Evolutionary conservation across 2,797 vertebrate genomes (phyloP), one percentile per base, ranked within the genome.

Genomic region (Urophycis tenuis): DNA sequence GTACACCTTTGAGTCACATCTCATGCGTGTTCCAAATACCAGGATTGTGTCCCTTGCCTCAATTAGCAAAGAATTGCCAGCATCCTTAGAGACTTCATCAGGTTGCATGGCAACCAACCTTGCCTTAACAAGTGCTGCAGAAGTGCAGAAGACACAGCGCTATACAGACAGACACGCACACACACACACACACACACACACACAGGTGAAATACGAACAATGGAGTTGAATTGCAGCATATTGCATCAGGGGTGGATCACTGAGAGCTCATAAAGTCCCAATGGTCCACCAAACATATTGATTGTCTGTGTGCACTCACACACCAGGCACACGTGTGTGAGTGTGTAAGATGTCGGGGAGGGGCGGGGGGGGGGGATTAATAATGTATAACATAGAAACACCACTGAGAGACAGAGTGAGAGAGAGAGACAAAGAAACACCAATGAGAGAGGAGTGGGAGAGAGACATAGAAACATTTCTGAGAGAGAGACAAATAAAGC

Each of bases 31-130:
- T 7, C 41, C 15, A 45, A 45, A 45, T 45, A 15, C 41, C 19
- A 7, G 49, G 49, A 53, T 53, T 53, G 49, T 53, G 15, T 53
- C 2, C 14, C 49, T 53, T n/a, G 41, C 11, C 41, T 88, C 81
- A 71, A 87, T 90, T 81, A 87, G 88, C 36, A 73, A 84, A 81
- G 53, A 84, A 84, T 83, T 83, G 81, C 83, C 80, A 85, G 81
- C 76, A 83, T 83, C 83, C 80, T 79, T 84, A 80, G 78, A 89
- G 86, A 85, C 82, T 81, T 82, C 64, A 85, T 81, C 67, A 85
- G 87, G 92, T 92, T 91, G 89, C 92, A 81, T 87, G 84, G 91
- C 91, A 92, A 92, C 92, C 80, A 89, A 82, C 84, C 83, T 89
- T 85, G 86, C 86, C 86, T 89, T 84, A 88, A 85, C 87, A 80